These are phyloP conservation scores for Arctia plantaginis DNA, from an alignment of 2,888 invertebrate species.

Conservation along the genomic window DNA sequence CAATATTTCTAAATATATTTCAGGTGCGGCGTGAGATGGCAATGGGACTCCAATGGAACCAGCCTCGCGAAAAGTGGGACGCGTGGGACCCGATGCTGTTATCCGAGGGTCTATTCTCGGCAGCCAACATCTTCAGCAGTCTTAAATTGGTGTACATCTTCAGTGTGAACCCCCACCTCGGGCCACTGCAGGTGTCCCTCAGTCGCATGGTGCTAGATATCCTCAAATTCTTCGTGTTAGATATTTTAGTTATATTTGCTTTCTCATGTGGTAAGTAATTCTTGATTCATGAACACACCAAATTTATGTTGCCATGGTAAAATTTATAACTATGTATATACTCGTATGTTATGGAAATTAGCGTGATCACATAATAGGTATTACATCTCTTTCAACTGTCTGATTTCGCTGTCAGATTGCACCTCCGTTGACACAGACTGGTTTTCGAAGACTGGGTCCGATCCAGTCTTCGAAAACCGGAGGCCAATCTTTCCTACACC, in stretches of 20 bases:
- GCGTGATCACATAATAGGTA: no score
- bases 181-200: slow-evolving; percentile 97
- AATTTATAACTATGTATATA: no score
- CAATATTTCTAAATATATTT: neutral
- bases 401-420: no score
- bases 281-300: neutral
- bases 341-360: no score
- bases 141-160: slow-evolving; percentile 99
- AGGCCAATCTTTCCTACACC: no score
- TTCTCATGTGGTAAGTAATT: slow-evolving; percentile 96
- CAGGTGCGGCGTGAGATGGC: slow-evolving; percentile 92
- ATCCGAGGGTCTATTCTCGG: slow-evolving; percentile 98
- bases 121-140: slow-evolving; percentile 98
- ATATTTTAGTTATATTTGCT: slow-evolving; percentile 96
- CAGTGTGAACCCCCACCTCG: slow-evolving; percentile 98
- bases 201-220: slow-evolving; percentile 98
- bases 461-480: no score
- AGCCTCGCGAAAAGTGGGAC: slow-evolving; percentile 97
- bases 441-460: no score
- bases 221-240: slow-evolving; percentile 98
- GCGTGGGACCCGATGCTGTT: slow-evolving; percentile 99
- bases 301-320: neutral
- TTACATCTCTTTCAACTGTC: no score
- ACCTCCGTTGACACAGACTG: no score
- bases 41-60: slow-evolving; percentile 86